A percentile compares a stretch with the other conserved stretches of the same genome.
Evolutionary conservation across 1,140 invertebrate species (phyloP).

Genomic region (Batillaria attramentaria): DNA sequence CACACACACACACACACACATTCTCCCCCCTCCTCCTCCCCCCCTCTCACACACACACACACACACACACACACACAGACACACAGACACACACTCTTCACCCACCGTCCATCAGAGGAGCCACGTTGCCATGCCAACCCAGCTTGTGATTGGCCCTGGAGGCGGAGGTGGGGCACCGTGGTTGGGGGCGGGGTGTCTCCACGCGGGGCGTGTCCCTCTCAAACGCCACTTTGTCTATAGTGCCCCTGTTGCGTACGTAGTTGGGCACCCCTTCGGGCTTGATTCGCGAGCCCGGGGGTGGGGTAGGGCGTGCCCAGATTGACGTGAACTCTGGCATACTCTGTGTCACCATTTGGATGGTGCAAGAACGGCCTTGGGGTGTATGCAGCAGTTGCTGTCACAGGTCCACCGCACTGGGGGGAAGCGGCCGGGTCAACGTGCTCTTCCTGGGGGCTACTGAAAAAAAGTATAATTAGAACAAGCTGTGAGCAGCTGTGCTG

Average conservation of each 20-base stretch:
- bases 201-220: constrained; percentile 16
- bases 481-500: background rate
- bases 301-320: constrained; percentile 41
- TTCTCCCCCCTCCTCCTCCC: background rate
- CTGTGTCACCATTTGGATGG: background rate
- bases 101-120: constrained; percentile 51
- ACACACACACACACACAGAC: background rate
- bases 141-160: constrained; percentile 51
- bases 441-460: background rate
- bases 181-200: constrained; percentile 45
- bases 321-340: constrained; percentile 44
- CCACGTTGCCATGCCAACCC: constrained; percentile 51
- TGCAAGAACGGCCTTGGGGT: background rate
- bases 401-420: background rate
- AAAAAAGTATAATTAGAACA: background rate
- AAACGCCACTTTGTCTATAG: constrained; percentile 45
- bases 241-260: constrained; percentile 50
- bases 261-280: constrained; percentile 53
- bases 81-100: background rate
- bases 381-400: background rate
- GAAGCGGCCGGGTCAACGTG: background rate
- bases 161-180: constrained; percentile 55
- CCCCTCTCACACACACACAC: background rate
- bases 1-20: background rate
- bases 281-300: constrained; percentile 49